Evolutionary conservation across 2,888 invertebrate species (phyloP), one percentile per base, ranked within the genome.

Genomic region (Octonoba sinensis): DNA sequence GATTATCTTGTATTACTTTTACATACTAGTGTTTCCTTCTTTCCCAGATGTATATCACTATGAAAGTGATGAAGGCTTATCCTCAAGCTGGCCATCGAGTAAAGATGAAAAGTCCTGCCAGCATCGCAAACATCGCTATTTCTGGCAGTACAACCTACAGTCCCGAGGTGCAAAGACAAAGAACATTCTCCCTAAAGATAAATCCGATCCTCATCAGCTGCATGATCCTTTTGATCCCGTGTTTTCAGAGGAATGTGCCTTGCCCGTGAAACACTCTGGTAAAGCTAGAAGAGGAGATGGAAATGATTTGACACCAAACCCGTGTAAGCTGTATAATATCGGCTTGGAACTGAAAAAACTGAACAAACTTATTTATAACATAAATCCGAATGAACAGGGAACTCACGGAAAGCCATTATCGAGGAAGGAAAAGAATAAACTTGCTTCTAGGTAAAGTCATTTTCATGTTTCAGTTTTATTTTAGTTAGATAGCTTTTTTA

Each of bases 141-240:
- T 99, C 89, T 99, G 99, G 98, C 98, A 99, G 89, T 99, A 99
- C 89, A 99, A 99, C 90, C 96, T 97, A 0, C 98, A 98, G 95
- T 97, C 1, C 97, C 99, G 90, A 97, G 99, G 1, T 96, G 98
- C 6, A 97, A 98, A 90, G 97, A 97, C 57, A 96, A 88, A 91
- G 56, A 84, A 75, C 24, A 62, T 83, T 56, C 79, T 73, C 1
- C 75, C 65, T 1, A 44, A 44, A 20, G 70, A 65, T 3, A 46
- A 36, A 1, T 46, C 16, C 22, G 96, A 98, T 90, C 98, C 98
- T 8, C 97, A 98, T 89, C 92, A 95, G 59, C 90, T 97, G 84
- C 94, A 96, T 87, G 94, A 94, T 88, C 90, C 96, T 67, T 96
- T 96, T 65, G 98, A 99, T 90, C 98, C 98, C 0, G 98, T 99